These are phyloP conservation scores for Hymenochirus boettgeri DNA, from an alignment of 2,113 vertebrate genomes.

Conservation along the genomic window DNA sequence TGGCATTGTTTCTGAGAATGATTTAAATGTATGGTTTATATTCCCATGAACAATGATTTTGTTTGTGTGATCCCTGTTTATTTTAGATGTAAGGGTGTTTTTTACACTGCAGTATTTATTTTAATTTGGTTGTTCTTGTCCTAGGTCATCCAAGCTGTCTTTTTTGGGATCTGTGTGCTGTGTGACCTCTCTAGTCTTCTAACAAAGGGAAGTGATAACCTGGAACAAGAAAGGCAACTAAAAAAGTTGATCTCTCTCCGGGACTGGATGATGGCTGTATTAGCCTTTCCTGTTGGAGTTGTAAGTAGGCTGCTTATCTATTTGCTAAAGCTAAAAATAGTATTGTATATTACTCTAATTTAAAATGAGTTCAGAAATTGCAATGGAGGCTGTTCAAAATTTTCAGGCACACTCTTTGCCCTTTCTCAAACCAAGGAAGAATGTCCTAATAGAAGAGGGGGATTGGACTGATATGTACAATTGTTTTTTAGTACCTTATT, in stretches of 20 bases:
- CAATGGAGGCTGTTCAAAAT: too few relatives aligned
- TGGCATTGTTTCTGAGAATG: background rate
- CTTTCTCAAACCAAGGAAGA: too few relatives aligned
- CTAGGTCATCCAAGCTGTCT: constrained; percentile 92
- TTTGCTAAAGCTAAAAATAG: background rate
- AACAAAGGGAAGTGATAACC: constrained; percentile 81
- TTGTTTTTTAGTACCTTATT: too few relatives aligned
- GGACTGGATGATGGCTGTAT: constrained; percentile 93
- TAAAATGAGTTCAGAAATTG: too few relatives aligned
- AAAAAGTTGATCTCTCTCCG: constrained; percentile 87
- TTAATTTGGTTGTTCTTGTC: constrained; percentile 7
- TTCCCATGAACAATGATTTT: background rate
- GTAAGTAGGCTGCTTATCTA: constrained; percentile 65
- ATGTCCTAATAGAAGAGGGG: too few relatives aligned
- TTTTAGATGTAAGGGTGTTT: background rate
- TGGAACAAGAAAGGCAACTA: constrained; percentile 90
- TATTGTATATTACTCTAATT: too few relatives aligned
- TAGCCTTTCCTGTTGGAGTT: constrained; percentile 92
- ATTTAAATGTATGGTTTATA: background rate
- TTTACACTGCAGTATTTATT: background rate
- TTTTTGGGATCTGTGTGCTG: constrained; percentile 92
- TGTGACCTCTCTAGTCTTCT: constrained; percentile 92
- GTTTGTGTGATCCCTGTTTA: background rate
- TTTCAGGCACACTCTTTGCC: too few relatives aligned
- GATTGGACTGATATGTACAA: too few relatives aligned